A percentile compares a stretch with the other conserved stretches of the same genome.
Conservation (phyloP, 2,797 vertebrate species). For the Apogon talboti region DNA sequence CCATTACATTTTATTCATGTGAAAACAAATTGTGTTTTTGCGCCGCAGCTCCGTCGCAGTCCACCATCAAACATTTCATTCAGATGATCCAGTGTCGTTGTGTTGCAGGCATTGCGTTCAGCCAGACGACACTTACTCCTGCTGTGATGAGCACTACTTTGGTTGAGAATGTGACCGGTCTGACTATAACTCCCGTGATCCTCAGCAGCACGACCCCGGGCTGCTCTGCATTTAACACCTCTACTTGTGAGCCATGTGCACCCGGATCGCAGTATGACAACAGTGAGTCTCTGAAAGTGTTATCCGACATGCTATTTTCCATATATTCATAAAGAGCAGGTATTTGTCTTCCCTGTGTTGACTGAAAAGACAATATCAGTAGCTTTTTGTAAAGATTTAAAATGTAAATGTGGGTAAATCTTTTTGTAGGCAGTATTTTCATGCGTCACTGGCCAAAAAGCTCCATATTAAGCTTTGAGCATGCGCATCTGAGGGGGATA, state of each 20-base stretch:
- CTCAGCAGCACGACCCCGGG: constrained; percentile 76
- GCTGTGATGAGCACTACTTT: constrained; percentile 73
- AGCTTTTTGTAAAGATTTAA: neutral
- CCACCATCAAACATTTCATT: neutral
- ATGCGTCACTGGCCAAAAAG: no score
- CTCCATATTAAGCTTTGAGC: no score
- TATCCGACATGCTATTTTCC: neutral
- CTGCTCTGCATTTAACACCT: constrained; percentile 85
- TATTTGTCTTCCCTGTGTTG: neutral
- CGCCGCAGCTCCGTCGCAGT: neutral
- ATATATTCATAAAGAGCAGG: neutral
- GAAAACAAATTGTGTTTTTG: neutral
- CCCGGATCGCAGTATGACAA: constrained; percentile 83
- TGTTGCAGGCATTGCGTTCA: constrained; percentile 75
- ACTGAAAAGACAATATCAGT: neutral
- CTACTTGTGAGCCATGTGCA: constrained; percentile 82
- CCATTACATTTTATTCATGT: neutral
- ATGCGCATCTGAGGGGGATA: no score
- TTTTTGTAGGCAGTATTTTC: no score
- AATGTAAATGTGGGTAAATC: neutral
- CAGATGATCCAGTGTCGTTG: constrained; percentile 11
- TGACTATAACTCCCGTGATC: constrained; percentile 70
- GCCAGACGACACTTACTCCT: constrained; percentile 82
- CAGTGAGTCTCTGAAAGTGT: constrained; percentile 73
- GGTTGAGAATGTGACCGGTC: constrained; percentile 56